phyloP scores from a whole-genome alignment of 2,797 vertebrate species.

The Tamandua tetradactyla region DNA sequence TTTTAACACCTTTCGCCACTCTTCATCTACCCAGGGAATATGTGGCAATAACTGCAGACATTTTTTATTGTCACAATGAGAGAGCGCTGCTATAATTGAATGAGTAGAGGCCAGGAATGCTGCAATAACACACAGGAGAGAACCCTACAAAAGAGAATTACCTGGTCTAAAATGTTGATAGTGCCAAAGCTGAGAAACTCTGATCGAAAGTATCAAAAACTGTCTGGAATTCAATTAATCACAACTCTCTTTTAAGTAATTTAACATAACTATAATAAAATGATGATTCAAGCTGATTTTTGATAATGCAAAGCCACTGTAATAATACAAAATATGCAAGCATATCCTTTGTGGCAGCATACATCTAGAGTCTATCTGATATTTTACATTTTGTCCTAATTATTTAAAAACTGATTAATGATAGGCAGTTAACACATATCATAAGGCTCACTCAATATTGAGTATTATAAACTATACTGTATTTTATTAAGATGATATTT shows the following conservation, averaged over 20 bases:
- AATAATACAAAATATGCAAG: constrained; percentile 29
- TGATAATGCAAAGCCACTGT: neutral
- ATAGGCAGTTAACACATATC: neutral
- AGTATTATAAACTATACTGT: neutral
- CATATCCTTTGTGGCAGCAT: neutral
- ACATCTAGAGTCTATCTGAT: neutral
- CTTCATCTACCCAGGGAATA: neutral
- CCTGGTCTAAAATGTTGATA: neutral
- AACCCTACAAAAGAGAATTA: neutral
- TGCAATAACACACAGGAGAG: neutral
- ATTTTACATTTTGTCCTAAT: constrained; percentile 34
- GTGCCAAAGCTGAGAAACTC: neutral
- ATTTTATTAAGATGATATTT: constrained; percentile 37
- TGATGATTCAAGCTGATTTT: constrained; percentile 6
- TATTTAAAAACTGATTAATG: constrained; percentile 9
- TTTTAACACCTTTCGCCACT: neutral
- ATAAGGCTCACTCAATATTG: neutral
- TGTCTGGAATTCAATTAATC: neutral
- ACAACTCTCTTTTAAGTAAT: constrained; percentile 5
- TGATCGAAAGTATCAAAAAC: constrained; percentile 24
- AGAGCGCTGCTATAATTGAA: neutral
- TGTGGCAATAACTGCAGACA: neutral
- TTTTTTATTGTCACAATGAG: neutral
- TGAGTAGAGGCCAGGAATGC: neutral
- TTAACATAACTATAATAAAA: constrained; percentile 30